Base-by-base conservation (phyloP, 2,113 vertebrate genomes). In the Scartelaos histophorus region DNA sequence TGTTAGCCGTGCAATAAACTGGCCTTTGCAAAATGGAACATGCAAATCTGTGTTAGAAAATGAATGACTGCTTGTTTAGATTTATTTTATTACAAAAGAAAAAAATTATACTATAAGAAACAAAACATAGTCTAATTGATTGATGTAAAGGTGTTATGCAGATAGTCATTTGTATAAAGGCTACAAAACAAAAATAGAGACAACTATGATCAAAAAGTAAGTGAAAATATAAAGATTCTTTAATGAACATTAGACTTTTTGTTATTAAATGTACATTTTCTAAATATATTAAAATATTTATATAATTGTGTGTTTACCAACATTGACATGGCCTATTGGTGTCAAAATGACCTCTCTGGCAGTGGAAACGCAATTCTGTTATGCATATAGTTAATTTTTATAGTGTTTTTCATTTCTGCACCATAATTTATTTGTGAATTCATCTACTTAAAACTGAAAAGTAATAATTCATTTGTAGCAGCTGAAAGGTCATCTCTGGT, bases 341-440 rank as follows among this genome's bases (percentile, higher is more conserved):
- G 58, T 61, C 25, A 61, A 61, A 61, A 61, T 61, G 58, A 61
- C 58, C 58, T 61, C 58, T 61, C 7, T 61, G 58, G 58, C 58
- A 61, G 25, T 34, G 25, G 24, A 61, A 61, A 61, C 15, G 13
- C 24, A 61, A 34, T 16, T 61, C 25, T 61, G 58, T 25, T 13
- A 25, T 25, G 9, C 13, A 29, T 9, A 7, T 19, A 17, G 24
- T 17, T 13, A n/a, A 43, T 43, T 43, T 29, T 43, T 43, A 38
- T 10, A n/a, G 34, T 43, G 7, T n/a, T 38, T 62, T 35, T 11
- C 10, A 35, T 62, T 35, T 62, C 60, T 19, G 25, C 60, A 35
- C 34, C 51, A 54, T 54, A 38, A 64, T 64, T 64, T 64, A 64
- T 21, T 35, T 43, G 34, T 38, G 61, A 38, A 64, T n/a, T 64